Percentiles rank a stretch among this genome's conserved stretches.
phyloP scores from a whole-genome alignment of 23 tunicate genomes.

The Trididemnum nubilum region DNA sequence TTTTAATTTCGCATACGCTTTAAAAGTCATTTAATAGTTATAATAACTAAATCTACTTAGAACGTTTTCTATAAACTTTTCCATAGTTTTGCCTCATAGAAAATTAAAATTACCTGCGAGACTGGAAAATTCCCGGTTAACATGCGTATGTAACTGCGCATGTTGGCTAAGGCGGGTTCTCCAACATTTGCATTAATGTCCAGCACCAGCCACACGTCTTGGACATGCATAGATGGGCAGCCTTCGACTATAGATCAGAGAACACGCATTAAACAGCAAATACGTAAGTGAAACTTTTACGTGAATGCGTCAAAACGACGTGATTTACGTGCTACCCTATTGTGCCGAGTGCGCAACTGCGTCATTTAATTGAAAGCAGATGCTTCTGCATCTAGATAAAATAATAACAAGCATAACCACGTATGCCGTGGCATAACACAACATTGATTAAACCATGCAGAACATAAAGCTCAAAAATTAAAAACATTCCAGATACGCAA shows the following conservation, averaged over 20 bases:
- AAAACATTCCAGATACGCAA: not conserved
- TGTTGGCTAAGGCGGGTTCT: slow-evolving; percentile 4
- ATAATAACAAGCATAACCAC: not conserved
- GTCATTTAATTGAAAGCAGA: too few relatives aligned
- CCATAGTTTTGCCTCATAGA: too few relatives aligned
- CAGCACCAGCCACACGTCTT: slow-evolving; percentile 60
- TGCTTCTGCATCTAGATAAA: too few relatives aligned
- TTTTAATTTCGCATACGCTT: too few relatives aligned
- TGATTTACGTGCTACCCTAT: too few relatives aligned
- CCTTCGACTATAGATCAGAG: slow-evolving; percentile 69
- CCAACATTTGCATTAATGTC: slow-evolving; percentile 41
- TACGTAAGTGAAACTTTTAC: too few relatives aligned
- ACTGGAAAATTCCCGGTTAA: slow-evolving; percentile 44
- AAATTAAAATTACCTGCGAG: slow-evolving; percentile 38
- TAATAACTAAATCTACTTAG: too few relatives aligned
- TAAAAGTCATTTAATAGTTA: too few relatives aligned
- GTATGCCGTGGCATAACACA: not conserved
- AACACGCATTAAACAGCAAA: too few relatives aligned
- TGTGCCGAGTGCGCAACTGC: too few relatives aligned
- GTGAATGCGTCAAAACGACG: too few relatives aligned
- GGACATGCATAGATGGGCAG: slow-evolving; percentile 42
- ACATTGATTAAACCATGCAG: not conserved
- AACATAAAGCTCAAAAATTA: not conserved
- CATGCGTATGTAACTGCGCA: slow-evolving; percentile 31
- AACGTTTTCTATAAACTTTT: too few relatives aligned